phyloP scores from a whole-genome alignment of 2,113 vertebrate species.

The Melanerpes formicivorus region DNA sequence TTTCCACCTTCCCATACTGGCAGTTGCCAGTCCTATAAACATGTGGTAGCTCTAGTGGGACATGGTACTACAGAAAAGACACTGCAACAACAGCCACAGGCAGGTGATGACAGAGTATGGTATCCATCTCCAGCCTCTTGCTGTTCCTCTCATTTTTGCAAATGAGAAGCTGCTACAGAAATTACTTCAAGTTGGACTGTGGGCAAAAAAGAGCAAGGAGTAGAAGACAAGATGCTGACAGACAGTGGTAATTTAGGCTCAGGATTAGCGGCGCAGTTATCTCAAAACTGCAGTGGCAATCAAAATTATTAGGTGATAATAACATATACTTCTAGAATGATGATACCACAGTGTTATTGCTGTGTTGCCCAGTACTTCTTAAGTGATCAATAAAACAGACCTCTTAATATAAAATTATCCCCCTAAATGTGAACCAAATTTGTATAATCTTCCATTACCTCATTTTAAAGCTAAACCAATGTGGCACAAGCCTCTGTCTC shows the following conservation, averaged over 20 bases:
- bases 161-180: background rate
- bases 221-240: background rate
- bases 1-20: background rate
- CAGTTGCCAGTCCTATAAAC: background rate
- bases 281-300: background rate
- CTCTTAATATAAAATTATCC: background rate
- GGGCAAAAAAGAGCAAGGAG: background rate
- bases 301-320: background rate
- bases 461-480: background rate
- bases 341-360: background rate
- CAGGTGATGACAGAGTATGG: background rate
- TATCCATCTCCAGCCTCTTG: background rate
- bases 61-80: background rate
- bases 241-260: background rate
- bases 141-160: background rate
- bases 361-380: background rate
- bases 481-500: fast-evolving
- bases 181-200: background rate
- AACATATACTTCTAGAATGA: background rate
- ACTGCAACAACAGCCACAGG: too few relatives aligned
- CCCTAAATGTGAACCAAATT: background rate
- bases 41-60: background rate
- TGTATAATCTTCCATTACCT: background rate
- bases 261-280: background rate
- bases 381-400: background rate